These are phyloP conservation scores for Micropterix aruncella DNA, from an alignment of 2,888 invertebrate species.

Conservation along the genomic window DNA sequence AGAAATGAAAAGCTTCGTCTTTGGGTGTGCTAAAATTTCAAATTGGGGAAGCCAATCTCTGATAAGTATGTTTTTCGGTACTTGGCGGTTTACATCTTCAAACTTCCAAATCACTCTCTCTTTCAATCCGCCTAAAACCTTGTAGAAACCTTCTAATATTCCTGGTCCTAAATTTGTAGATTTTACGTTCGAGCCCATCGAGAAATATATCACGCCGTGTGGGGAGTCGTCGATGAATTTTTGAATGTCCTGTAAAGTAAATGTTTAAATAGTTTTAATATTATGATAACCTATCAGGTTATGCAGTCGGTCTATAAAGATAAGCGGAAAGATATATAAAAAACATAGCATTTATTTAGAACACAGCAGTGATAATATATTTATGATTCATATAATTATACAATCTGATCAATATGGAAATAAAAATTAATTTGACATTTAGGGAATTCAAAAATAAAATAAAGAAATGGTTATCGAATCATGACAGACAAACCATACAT, in stretches of 20 bases:
- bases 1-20: slow-evolving; percentile 29
- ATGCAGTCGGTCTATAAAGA: too few relatives aligned
- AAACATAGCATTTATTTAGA: too few relatives aligned
- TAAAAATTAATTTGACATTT: too few relatives aligned
- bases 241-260: slow-evolving; percentile 17
- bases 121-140: slow-evolving; percentile 27
- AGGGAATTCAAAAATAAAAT: too few relatives aligned
- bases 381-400: too few relatives aligned
- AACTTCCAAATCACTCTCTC: slow-evolving; percentile 42
- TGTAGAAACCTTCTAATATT: slow-evolving; percentile 21
- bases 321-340: too few relatives aligned
- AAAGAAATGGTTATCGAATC: too few relatives aligned
- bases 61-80: slow-evolving; percentile 28
- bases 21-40: slow-evolving; percentile 29
- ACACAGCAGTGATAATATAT: too few relatives aligned
- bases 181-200: slow-evolving; percentile 27
- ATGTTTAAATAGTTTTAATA: too few relatives aligned
- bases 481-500: too few relatives aligned
- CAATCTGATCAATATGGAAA: too few relatives aligned
- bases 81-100: slow-evolving; percentile 26
- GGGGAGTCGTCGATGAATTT: slow-evolving; percentile 21
- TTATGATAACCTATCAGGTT: too few relatives aligned
- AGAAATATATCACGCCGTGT: slow-evolving; percentile 25
- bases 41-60: slow-evolving; percentile 42
- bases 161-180: slow-evolving; percentile 21